A percentile compares a stretch with the other conserved stretches of the same genome.
Evolutionary conservation across 2,113 vertebrate species (phyloP).

Genomic region (Nipponia nippon): DNA sequence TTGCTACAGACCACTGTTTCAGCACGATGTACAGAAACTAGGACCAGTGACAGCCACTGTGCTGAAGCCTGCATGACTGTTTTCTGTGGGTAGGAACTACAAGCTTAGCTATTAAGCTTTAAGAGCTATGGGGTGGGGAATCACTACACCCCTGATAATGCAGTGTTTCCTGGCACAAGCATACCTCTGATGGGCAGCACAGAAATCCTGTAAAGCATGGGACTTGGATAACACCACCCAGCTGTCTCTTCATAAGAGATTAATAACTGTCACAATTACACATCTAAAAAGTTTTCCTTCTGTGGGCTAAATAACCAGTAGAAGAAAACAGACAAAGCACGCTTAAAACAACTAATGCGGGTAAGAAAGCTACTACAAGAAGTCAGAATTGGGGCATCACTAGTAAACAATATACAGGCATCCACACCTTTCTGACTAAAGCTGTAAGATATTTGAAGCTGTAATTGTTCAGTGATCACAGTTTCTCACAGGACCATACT

Average conservation of each 20-base stretch:
- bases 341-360: neutral
- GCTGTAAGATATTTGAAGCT: neutral
- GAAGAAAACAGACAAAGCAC: neutral
- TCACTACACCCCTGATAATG: neutral
- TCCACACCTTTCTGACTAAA: slow-evolving; percentile 13
- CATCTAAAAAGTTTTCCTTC: neutral
- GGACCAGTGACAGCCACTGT: neutral
- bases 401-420: neutral
- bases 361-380: neutral
- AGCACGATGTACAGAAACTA: neutral
- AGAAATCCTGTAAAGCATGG: neutral
- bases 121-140: neutral
- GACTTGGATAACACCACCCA: rapidly evolving
- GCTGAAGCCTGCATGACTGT: neutral
- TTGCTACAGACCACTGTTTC: neutral
- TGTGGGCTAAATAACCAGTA: neutral
- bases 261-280: neutral
- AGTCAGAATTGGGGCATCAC: rapidly evolving
- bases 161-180: neutral
- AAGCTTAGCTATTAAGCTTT: neutral
- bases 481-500: neutral
- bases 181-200: neutral
- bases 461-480: neutral
- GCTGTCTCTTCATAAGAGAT: neutral
- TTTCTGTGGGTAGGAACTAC: neutral